Evolutionary conservation across 2,888 invertebrate genomes (phyloP), one percentile per base, ranked within the genome.

Genomic region (Asteroscopus sphinx): DNA sequence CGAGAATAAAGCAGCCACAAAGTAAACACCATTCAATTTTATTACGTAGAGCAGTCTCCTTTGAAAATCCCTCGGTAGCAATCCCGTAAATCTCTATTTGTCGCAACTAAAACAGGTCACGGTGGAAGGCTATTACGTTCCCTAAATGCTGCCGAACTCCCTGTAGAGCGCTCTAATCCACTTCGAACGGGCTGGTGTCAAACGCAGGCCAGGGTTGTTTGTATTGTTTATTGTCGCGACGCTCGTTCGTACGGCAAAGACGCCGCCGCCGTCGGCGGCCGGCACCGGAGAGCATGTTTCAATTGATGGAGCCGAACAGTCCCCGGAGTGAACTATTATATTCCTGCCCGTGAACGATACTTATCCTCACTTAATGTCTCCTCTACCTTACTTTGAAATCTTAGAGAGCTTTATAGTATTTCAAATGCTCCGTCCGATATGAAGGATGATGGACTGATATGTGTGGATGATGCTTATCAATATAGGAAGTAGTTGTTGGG

Each of bases 91-190:
- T 93, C 93, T 93, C 91, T 92, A 93, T 94, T 93, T 93, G 93
- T 93, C 91, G 91, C 93, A 91, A 91, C 90, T 93, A 90, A 93
- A 94, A 90, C 93, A 93, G 93, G 93, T 93, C 93, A 93, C 93
- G 89, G 91, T 87, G 88, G 89, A 88, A 90, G 90, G 92, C 93
- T 92, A 92, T 93, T 92, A 93, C 92, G 92, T 81, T 91, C 89
- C 91, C 93, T 92, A 93, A 93, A 93, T 91, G 92, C 92, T 92
- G 90, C 90, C 92, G 92, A 92, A 92, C 89, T 91, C 92, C 88
- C 92, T 82, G 87, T 88, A 88, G 91, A 90, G 88, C 91, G 91
- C 87, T 92, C 91, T 92, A 92, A 92, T 93, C 93, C 91, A 93
- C 92, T 93, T 82, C 84, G 90, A 92, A 88, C 93, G 91, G 89